Percentiles rank a stretch among this genome's conserved stretches.
Evolutionary conservation across 2,113 vertebrate genomes (phyloP).

Genomic region (Callocephalon fimbriatum): DNA sequence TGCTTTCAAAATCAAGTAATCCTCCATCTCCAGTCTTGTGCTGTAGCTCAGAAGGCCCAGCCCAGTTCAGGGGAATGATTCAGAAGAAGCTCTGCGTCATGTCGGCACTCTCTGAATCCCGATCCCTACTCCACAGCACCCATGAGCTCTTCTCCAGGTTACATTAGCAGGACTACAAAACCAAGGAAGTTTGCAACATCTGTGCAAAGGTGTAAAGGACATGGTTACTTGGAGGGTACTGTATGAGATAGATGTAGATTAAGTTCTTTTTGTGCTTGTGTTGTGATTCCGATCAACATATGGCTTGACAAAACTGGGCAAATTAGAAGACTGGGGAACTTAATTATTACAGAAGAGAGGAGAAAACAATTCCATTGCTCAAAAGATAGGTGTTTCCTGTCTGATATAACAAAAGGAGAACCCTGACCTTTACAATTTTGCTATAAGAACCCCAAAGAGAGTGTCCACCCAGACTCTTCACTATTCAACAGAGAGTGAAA

Average conservation of each 20-base stretch:
- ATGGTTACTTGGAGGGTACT: neutral
- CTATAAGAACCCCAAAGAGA: neutral
- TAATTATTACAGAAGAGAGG: neutral
- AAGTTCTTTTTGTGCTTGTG: neutral
- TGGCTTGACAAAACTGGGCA: neutral
- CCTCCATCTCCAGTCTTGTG: neutral
- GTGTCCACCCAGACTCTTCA: neutral
- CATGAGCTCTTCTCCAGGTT: neutral
- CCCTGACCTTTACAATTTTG: neutral
- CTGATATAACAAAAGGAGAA: neutral
- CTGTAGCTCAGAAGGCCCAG: neutral
- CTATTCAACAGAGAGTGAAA: neutral
- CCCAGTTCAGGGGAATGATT: neutral
- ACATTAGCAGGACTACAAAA: neutral
- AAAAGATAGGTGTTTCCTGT: neutral
- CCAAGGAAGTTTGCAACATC: neutral
- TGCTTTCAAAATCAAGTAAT: constrained; percentile 11
- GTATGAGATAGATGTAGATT: neutral
- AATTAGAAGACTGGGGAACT: neutral
- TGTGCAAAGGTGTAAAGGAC: neutral
- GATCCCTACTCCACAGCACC: neutral
- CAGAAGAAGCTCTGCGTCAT: neutral
- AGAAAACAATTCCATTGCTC: neutral
- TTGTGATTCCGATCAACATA: neutral
- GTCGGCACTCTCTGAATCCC: neutral